Base-by-base conservation (phyloP, 2,888 invertebrate species). In the Himalopsyche japonica region DNA sequence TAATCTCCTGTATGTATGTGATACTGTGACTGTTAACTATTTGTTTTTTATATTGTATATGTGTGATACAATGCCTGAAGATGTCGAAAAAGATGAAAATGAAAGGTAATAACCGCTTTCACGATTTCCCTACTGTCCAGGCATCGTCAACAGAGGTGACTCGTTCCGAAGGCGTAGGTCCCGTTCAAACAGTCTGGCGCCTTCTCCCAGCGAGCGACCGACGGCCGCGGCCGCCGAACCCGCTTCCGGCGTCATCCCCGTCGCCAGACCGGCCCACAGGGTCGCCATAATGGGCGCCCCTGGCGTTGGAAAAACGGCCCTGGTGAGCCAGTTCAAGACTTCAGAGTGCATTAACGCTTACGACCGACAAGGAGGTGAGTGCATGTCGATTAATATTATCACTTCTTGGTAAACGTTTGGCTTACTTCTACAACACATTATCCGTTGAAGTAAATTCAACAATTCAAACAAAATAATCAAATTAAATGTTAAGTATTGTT, bases 291-390 rank as follows among this genome's bases (percentile, higher is more conserved):
- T 97, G 3, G 97, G 97, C 1, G 94, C 96, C 0, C 94, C 94
- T 6, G 96, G 96, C 0, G 97, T 97, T 57, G 97, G 97, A 81
- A 97, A 98, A 91, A 95, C 96, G 0, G 96, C 97, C 0, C 93
- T 97, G 10, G 94, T 97, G 89, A 95, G 95, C 88, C 97, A 97
- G 91, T 97, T 98, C 89, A 97, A 97, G 93, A 98, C 98, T 84
- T 97, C 97, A 88, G 98, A 98, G 90, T 97, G 97, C 90, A 97
- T 98, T 89, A 98, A 98, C 89, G 97, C 98, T 43, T 98, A 98
- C 90, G 98, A 98, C 89, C 94, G 97, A 89, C 97, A 95, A 88
- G 94, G 95, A 93, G 97, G 97, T 95, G 89, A 91, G 91, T 87
- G 10, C 37, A 37, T 37, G 10, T 37, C n/a, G n/a, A n/a, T n/a